Evolutionary conservation across 2,797 vertebrate species (phyloP).

Genomic region (Notoglanidium macrostoma): DNA sequence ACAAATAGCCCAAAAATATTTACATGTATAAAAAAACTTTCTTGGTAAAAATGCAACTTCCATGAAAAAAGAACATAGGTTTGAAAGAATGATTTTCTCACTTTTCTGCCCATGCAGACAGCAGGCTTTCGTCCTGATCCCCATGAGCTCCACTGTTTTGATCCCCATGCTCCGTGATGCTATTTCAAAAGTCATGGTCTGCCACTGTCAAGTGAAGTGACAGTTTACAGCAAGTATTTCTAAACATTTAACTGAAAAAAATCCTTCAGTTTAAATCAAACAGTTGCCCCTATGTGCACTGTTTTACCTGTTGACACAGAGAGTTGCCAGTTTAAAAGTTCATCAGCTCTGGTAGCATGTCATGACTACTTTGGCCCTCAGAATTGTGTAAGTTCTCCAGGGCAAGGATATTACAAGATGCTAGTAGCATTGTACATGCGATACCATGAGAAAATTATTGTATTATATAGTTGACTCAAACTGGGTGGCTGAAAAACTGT

Average conservation of each 20-base stretch:
- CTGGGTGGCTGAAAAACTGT: background rate
- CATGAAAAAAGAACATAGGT: background rate
- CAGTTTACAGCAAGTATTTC: background rate
- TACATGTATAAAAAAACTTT: background rate
- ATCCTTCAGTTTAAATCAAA: background rate
- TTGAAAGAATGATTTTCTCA: background rate
- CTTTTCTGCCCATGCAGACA: background rate
- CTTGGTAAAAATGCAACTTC: background rate
- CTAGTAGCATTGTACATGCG: background rate
- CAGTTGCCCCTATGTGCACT: background rate
- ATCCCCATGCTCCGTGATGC: background rate
- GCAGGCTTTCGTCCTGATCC: background rate
- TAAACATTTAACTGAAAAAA: background rate
- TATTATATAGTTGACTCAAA: background rate
- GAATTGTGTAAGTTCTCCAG: background rate
- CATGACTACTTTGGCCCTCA: background rate
- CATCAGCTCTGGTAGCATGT: background rate
- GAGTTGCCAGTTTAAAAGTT: background rate
- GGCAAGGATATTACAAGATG: background rate
- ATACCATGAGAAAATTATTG: background rate
- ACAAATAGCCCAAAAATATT: background rate
- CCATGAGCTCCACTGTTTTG: background rate
- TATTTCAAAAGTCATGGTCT: background rate
- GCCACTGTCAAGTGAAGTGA: background rate
- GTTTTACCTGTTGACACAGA: background rate